Evolutionary conservation across 1,140 invertebrate species (phyloP), one percentile per base, ranked within the genome.

Genomic region (Parasteatoda tepidariorum): DNA sequence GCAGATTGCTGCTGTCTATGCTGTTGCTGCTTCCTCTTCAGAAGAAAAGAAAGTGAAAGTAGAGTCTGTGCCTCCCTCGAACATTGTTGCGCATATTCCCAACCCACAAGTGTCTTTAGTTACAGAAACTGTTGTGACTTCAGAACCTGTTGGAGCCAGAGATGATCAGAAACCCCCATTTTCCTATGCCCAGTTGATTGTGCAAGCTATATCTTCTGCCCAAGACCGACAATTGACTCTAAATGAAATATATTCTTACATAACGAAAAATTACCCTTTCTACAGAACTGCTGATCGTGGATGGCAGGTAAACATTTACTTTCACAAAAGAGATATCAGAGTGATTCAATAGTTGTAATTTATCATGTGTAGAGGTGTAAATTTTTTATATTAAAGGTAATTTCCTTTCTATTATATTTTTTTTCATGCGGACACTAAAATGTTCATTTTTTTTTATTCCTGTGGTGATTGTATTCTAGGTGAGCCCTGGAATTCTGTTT

Each of bases 161-260:
- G 95, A 97, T 88, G 95, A 97, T 87, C 94, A 94, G 33, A 99
- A 99, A 90, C 97, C 98, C 55, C 97, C 97, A 18, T 99, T 95
- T 90, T 98, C 97, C 64, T 99, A 99, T 90, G 97, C 98, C 85
- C 97, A 99, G 90, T 91, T 99, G 30, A 99, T 99, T 86, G 97
- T 99, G 59, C 97, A 99, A 90, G 97, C 97, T 9, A 97, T 99
- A 85, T 96, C 96, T 41, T 97, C 96, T 28, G 96, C 97, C 3
- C 90, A 91, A 0, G 97, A 99, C 89, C 98, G 97, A 90, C 97
- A 99, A 90, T 92, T 99, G 62, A 99, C 97, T 3, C 91, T 99
- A n/a, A 97, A 95, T 89, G 97, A 97, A 87, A 99, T 99, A 88
- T 99, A 99, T 91, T 97, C 96, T 84, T 99, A 98, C 88, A 99